Evolutionary conservation across 2,797 vertebrate genomes (phyloP), one percentile per base, ranked within the genome.

Genomic region (Naso thynnoides): DNA sequence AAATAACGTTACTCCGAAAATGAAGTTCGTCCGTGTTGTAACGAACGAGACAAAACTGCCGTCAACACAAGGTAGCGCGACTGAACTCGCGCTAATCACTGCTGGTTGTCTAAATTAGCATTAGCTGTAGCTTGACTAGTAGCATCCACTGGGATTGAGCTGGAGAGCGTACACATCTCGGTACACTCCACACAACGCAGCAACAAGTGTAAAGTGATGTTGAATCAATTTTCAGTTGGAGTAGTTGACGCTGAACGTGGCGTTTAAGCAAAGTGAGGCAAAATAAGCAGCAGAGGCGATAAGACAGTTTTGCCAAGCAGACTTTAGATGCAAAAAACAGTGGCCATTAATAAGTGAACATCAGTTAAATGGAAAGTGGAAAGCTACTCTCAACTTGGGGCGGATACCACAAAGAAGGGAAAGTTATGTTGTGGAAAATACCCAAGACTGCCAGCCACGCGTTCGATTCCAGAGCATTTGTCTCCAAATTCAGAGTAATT

Each of bases 121-220:
- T 83, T 81, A 36, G 33, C 33, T 36, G 42, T 53, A 83, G 85
- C 79, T 67, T 21, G 27, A 75, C 42, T 31, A 53, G 48, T 72
- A 74, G 49, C 69, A 41, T 81, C 70, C 76, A 73, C 58, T 56
- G 70, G 56, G 70, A 67, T 21, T 9, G 75, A 64, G 61, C 71
- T 71, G 59, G 63, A 81, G 80, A 79, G 84, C 76, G 69, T 79
- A 68, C 78, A 59, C 66, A 50, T 60, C 70, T 73, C 64, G 56
- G 21, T 58, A 60, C 58, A 18, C 59, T 52, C 69, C 5, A 49
- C 41, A 75, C 74, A 31, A 47, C 81, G 64, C 38, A 81, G 88
- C 88, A 91, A 93, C 88, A 90, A 89, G 87, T 89, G 86, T 55
- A 55, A 86, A 76, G 83, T 70, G 72, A 70, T 55, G 83, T 50